These are phyloP conservation scores for Gymnocheta viridis DNA, from an alignment of 2,888 invertebrate species.

Conservation along the genomic window DNA sequence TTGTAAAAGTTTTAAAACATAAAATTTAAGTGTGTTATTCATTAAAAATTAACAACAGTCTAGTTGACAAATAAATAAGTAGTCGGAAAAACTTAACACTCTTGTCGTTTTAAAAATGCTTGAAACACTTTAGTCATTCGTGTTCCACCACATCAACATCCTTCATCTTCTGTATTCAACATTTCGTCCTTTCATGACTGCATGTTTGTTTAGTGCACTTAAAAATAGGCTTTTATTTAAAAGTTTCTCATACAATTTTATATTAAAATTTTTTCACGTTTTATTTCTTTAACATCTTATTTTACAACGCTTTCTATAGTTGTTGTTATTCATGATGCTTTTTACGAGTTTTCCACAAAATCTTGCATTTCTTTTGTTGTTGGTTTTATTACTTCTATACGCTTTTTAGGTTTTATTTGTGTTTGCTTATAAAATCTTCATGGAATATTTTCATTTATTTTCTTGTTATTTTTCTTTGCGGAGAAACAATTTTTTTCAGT, in stretches of 20 bases:
- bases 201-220: not conserved
- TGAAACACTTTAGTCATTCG: not conserved
- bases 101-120: slow-evolving; percentile 11
- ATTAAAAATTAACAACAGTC: no score
- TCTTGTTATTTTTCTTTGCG: not conserved
- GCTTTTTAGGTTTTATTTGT: slow-evolving; percentile 62
- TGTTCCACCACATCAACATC: not conserved
- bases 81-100: slow-evolving; percentile 33
- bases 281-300: slow-evolving; percentile 38
- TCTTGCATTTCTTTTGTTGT: not conserved
- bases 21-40: no score
- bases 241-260: slow-evolving; percentile 16
- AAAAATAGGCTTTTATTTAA: slow-evolving; percentile 35
- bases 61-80: not conserved
- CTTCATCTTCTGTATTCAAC: not conserved
- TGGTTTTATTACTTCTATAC: slow-evolving; percentile 30
- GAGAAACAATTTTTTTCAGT: not conserved
- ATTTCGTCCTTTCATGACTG: not conserved
- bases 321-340: slow-evolving; percentile 10
- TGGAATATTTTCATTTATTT: slow-evolving; percentile 1
- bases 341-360: slow-evolving; percentile 38
- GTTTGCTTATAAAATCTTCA: not conserved
- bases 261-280: slow-evolving; percentile 27
- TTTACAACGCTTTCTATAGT: not conserved
- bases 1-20: no score